Evolutionary conservation across 2,888 invertebrate genomes (phyloP).

Genomic region (Lypha dubia): DNA sequence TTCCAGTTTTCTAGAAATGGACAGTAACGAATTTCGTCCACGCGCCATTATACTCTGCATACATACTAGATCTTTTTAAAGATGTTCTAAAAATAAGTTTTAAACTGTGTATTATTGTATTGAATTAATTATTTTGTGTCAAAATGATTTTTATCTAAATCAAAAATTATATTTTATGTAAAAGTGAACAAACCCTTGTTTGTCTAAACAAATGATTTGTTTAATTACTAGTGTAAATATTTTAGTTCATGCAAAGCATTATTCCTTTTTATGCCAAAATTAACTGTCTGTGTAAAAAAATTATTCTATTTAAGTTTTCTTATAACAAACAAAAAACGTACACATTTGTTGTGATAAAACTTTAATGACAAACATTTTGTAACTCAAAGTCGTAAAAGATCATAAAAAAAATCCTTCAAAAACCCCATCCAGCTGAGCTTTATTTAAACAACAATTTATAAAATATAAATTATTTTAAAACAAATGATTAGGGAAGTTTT

Average conservation of each 20-base stretch:
- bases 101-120: too few relatives aligned
- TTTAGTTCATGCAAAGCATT: background rate
- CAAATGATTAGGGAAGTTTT: slow-evolving; percentile 61
- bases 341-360: background rate
- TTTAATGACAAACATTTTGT: slow-evolving; percentile 4
- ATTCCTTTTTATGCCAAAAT: background rate
- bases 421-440: slow-evolving; percentile 65
- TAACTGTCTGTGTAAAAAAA: background rate
- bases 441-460: slow-evolving; percentile 61
- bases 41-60: too few relatives aligned
- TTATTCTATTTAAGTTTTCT: background rate
- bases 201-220: background rate
- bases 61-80: too few relatives aligned
- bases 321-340: background rate
- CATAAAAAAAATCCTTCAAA: slow-evolving; percentile 4
- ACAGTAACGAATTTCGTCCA: too few relatives aligned
- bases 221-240: background rate
- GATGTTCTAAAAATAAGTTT: too few relatives aligned
- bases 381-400: background rate
- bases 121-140: too few relatives aligned
- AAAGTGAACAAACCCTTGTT: background rate
- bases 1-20: too few relatives aligned
- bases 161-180: background rate
- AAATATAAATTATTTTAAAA: slow-evolving; percentile 64
- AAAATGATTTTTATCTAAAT: too few relatives aligned